A percentile compares a stretch with the other conserved stretches of the same genome.
These are phyloP conservation scores for Poecilia latipinna DNA, from an alignment of 2,113 vertebrate genomes.

Conservation along the genomic window DNA sequence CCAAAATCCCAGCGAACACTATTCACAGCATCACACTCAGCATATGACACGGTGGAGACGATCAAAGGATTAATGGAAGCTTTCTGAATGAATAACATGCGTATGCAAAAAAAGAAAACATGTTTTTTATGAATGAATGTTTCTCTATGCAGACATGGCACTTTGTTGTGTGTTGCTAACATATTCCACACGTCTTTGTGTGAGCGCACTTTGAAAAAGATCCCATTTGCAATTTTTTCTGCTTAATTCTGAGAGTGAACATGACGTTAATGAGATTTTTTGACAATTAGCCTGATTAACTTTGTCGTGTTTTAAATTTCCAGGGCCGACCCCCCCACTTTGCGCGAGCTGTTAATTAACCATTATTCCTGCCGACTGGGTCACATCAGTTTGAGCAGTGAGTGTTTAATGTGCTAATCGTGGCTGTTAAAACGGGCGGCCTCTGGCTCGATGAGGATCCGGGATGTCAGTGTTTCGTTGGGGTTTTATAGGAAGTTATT, in stretches of 20 bases:
- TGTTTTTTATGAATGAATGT: conserved; percentile 17
- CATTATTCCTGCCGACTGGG: conserved; percentile 81
- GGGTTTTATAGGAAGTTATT: conserved; percentile 57
- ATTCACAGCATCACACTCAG: conserved; percentile 80
- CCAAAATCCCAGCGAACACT: conserved; percentile 68
- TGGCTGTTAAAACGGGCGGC: conserved; percentile 79
- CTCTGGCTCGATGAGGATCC: conserved; percentile 60
- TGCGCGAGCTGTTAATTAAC: conserved; percentile 84
- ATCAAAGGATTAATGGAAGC: neutral
- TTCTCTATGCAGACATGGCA: conserved; percentile 27
- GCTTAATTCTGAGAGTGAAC: conserved; percentile 51
- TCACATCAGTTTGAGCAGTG: conserved; percentile 76
- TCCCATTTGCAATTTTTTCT: conserved; percentile 2
- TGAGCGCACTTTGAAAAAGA: neutral
- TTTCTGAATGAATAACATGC: neutral
- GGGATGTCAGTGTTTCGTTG: conserved; percentile 21
- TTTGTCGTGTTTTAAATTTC: conserved; percentile 81
- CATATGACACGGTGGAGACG: conserved; percentile 41
- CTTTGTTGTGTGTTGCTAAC: conserved; percentile 16
- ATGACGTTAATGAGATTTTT: conserved; percentile 74
- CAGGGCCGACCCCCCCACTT: conserved; percentile 83
- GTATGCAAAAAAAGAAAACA: conserved; percentile 1
- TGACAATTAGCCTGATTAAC: conserved; percentile 81
- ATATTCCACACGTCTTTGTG: conserved; percentile 23
- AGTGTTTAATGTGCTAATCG: conserved; percentile 85